Conservation (phyloP, 2,888 invertebrate species). For the Diogma glabrata region DNA sequence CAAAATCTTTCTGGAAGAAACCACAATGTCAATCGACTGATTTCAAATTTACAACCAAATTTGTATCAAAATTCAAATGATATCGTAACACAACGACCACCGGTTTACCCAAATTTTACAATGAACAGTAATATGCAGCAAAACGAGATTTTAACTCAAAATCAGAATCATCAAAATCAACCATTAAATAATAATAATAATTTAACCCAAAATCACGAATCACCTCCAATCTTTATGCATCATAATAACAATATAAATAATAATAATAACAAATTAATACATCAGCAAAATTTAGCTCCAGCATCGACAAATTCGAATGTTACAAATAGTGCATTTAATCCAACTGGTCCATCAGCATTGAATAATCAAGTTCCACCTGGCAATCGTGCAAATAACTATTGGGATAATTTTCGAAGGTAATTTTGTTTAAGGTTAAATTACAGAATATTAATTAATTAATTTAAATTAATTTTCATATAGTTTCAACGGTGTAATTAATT, state of each 20-base stretch:
- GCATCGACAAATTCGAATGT: conserved; percentile 5
- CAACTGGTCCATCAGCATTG: conserved; percentile 41
- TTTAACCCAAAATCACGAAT: conserved; percentile 1
- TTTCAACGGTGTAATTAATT: too few relatives aligned
- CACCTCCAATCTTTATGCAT: conserved; percentile 34
- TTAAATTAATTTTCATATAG: too few relatives aligned
- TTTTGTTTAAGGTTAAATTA: too few relatives aligned
- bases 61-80: conserved; percentile 20
- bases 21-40: conserved; percentile 17
- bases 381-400: conserved; percentile 84
- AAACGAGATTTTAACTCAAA: conserved; percentile 6
- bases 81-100: conserved; percentile 13
- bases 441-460: too few relatives aligned
- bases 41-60: conserved; percentile 13
- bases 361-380: conserved; percentile 88
- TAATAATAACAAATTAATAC: conserved; percentile 16
- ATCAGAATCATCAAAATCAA: conserved; percentile 7
- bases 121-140: conserved; percentile 10
- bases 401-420: conserved; percentile 90
- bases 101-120: not conserved
- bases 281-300: conserved; percentile 17
- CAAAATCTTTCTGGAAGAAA: conserved; percentile 12
- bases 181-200: conserved; percentile 8
- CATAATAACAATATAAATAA: conserved; percentile 23
- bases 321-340: conserved; percentile 8